Evolutionary conservation across 2,888 invertebrate species (phyloP).

Genomic region (Conus canariensis): DNA sequence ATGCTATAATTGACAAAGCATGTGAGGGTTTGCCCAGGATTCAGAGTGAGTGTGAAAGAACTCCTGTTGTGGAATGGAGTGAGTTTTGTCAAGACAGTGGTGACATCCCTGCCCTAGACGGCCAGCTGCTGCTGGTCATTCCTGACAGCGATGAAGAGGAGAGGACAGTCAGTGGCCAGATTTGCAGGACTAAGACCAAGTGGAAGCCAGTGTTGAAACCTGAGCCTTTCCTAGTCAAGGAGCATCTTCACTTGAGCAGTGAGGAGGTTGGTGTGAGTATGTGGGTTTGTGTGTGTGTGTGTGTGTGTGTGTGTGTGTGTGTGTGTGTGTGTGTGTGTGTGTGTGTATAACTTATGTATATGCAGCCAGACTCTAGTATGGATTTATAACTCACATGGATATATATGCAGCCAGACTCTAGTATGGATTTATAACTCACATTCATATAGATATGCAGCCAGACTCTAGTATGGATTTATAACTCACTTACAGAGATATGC

Average conservation of each 20-base stretch:
- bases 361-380: too few relatives aligned
- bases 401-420: too few relatives aligned
- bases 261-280: conserved; percentile 58
- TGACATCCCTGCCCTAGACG: not conserved
- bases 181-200: conserved; percentile 33
- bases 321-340: not conserved
- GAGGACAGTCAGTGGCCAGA: conserved; percentile 38
- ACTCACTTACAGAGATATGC: too few relatives aligned
- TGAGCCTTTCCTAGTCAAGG: conserved; percentile 63
- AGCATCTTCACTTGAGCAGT: conserved; percentile 62
- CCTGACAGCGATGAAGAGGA: conserved; percentile 57
- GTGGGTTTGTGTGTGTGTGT: too few relatives aligned
- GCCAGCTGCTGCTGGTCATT: conserved; percentile 37
- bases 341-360: too few relatives aligned
- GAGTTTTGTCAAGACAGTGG: conserved; percentile 35
- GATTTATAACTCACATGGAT: too few relatives aligned
- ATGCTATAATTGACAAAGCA: too few relatives aligned
- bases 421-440: too few relatives aligned
- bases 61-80: not conserved
- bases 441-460: too few relatives aligned
- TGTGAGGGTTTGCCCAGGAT: too few relatives aligned
- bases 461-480: too few relatives aligned
- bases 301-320: not conserved
- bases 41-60: not conserved
- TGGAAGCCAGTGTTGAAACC: conserved; percentile 55